Percentiles rank a stretch among this genome's conserved stretches.
Evolutionary conservation across 2,888 invertebrate species (phyloP).

Genomic region (Agrotis ipsilon): DNA sequence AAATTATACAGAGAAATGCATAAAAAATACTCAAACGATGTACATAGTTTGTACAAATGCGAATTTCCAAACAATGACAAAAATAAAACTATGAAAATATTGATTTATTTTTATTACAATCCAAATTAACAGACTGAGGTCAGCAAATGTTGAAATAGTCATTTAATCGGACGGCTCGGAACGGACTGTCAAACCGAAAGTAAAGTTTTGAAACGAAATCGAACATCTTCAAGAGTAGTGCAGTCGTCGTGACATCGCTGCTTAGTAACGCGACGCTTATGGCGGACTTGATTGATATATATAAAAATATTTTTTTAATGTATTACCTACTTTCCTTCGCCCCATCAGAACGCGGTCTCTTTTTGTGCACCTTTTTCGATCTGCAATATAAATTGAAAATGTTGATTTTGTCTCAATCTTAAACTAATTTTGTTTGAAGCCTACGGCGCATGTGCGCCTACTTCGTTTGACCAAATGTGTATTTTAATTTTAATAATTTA

Average conservation of each 20-base stretch:
- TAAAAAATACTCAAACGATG: constrained; percentile 26
- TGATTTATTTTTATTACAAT: constrained; percentile 6
- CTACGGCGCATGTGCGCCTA: constrained; percentile 11
- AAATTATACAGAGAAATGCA: constrained; percentile 36
- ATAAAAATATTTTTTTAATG: constrained; percentile 31
- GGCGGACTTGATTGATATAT: constrained; percentile 10
- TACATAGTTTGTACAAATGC: constrained; percentile 17
- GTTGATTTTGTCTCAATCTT: constrained; percentile 59
- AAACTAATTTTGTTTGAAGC: constrained; percentile 31
- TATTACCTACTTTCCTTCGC: constrained; percentile 79
- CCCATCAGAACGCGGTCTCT: constrained; percentile 76
- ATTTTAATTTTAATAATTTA: constrained; percentile 13
- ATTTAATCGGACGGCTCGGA: constrained; percentile 22
- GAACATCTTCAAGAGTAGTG: constrained; percentile 10
- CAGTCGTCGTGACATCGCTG: neutral
- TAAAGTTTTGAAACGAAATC: constrained; percentile 4
- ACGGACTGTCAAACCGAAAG: constrained; percentile 17
- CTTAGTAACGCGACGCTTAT: constrained; percentile 30
- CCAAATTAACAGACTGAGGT: neutral
- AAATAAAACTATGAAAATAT: constrained; percentile 6
- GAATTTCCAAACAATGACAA: constrained; percentile 24
- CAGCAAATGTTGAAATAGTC: neutral
- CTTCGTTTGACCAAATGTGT: neutral
- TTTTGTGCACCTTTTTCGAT: constrained; percentile 81
- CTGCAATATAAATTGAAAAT: constrained; percentile 81